phyloP scores from a whole-genome alignment of 1,140 invertebrate species.

The Homarus americanus region DNA sequence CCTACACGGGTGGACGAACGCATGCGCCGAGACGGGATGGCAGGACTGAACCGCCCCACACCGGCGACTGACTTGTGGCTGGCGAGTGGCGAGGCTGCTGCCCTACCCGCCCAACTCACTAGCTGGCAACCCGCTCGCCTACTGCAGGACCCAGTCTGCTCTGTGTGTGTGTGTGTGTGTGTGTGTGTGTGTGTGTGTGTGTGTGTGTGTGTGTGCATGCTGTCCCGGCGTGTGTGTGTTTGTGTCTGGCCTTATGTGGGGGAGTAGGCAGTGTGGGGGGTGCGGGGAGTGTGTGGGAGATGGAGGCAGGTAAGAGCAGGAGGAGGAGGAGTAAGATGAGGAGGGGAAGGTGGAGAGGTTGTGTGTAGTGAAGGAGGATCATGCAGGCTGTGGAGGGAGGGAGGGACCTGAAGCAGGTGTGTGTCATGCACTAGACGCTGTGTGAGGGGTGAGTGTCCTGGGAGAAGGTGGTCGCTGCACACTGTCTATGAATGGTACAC shows the following conservation, averaged over 20 bases:
- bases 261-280: not conserved
- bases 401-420: too few species aligned
- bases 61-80: slow-evolving; percentile 13
- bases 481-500: too few species aligned
- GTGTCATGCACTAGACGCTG: too few species aligned
- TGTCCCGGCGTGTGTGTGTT: not conserved
- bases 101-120: slow-evolving; percentile 16
- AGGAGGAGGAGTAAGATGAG: too few species aligned
- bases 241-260: slow-evolving; percentile 5
- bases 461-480: too few species aligned
- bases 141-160: slow-evolving; percentile 24
- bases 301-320: too few species aligned
- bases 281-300: too few species aligned
- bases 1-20: not conserved
- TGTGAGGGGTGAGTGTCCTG: too few species aligned
- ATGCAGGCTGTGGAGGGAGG: too few species aligned
- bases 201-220: slow-evolving; percentile 13
- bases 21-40: slow-evolving; percentile 18
- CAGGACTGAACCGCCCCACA: slow-evolving; percentile 18
- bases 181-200: not conserved
- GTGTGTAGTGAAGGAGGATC: too few species aligned
- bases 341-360: too few species aligned
- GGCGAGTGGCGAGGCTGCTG: not conserved
- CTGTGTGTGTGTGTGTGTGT: not conserved
- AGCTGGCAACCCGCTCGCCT: slow-evolving; percentile 19